These are phyloP conservation scores for Sialis fuliginosa DNA, from an alignment of 2,888 invertebrate genomes.

Conservation along the genomic window DNA sequence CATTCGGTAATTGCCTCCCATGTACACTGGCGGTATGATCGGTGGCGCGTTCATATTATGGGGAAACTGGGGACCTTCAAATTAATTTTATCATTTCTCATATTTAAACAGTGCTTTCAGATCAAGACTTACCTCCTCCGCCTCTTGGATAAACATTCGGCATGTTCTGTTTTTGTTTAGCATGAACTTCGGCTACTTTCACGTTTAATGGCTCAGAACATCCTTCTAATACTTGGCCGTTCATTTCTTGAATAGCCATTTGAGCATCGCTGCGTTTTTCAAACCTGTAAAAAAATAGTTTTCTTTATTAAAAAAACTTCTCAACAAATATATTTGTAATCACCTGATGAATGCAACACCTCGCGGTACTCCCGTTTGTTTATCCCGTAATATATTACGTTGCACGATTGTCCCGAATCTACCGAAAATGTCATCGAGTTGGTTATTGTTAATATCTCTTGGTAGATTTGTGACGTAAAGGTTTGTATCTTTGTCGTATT, in stretches of 20 bases:
- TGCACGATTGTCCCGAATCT: slow-evolving; percentile 84
- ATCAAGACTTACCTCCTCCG: not conserved
- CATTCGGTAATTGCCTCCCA: no score
- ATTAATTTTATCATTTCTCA: no score
- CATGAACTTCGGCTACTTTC: slow-evolving; percentile 63
- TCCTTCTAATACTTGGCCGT: slow-evolving; percentile 71
- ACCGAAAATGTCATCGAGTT: slow-evolving; percentile 70
- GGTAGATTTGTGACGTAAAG: slow-evolving; percentile 87
- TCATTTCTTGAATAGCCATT: slow-evolving; percentile 69
- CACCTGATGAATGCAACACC: slow-evolving; percentile 89
- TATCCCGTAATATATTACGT: slow-evolving; percentile 77
- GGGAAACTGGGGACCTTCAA: no score
- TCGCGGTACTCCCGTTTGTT: slow-evolving; percentile 69
- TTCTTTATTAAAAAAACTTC: slow-evolving; percentile 5
- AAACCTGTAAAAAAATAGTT: slow-evolving; percentile 34
- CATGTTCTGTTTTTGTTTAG: slow-evolving; percentile 49
- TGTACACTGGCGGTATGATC: no score
- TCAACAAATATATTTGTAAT: slow-evolving; percentile 9
- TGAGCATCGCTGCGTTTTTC: slow-evolving; percentile 80
- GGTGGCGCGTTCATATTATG: no score
- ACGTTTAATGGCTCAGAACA: slow-evolving; percentile 70
- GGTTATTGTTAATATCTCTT: slow-evolving; percentile 64
- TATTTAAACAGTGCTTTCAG: not conserved
- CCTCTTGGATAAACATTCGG: not conserved
- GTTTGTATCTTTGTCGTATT: slow-evolving; percentile 86